Evolutionary conservation across 2,797 vertebrate genomes (phyloP).

Genomic region (Rhadinocentrus ornatus): DNA sequence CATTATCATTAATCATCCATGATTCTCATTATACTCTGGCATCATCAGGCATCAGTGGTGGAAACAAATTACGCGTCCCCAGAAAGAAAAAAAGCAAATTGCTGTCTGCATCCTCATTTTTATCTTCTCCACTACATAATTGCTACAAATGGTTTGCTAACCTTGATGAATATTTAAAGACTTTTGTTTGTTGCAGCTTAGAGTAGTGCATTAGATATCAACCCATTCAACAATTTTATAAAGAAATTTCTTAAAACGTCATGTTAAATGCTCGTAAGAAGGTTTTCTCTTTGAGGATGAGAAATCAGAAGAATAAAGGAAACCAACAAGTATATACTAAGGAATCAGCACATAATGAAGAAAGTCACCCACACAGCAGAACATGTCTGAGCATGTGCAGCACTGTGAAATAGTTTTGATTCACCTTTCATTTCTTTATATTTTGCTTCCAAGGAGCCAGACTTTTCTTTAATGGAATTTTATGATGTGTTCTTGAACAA

Average conservation of each 20-base stretch:
- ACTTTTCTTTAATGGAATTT: not conserved
- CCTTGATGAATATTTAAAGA: constrained; percentile 63
- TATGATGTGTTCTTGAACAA: not conserved
- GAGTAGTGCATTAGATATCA: constrained; percentile 30
- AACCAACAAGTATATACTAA: constrained; percentile 6
- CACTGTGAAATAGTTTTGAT: not conserved
- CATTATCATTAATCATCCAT: constrained; percentile 35
- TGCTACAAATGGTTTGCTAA: constrained; percentile 57
- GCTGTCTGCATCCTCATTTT: constrained; percentile 21
- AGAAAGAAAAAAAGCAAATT: constrained; percentile 28
- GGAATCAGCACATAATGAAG: constrained; percentile 8
- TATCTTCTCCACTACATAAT: constrained; percentile 41
- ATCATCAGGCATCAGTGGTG: constrained; percentile 30
- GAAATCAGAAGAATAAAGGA: constrained; percentile 10
- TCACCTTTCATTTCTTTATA: not conserved
- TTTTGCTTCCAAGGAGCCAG: not conserved
- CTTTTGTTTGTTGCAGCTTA: constrained; percentile 47
- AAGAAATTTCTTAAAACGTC: constrained; percentile 29
- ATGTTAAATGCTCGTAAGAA: constrained; percentile 29
- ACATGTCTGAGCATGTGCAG: not conserved
- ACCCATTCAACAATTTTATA: constrained; percentile 28
- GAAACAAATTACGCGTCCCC: constrained; percentile 39
- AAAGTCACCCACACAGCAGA: not conserved
- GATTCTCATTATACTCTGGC: constrained; percentile 25
- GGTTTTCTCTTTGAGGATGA: constrained; percentile 15